A percentile compares a stretch with the other conserved stretches of the same genome.
Conservation (phyloP, 1,140 invertebrate genomes). For the Habropoda laboriosa region DNA sequence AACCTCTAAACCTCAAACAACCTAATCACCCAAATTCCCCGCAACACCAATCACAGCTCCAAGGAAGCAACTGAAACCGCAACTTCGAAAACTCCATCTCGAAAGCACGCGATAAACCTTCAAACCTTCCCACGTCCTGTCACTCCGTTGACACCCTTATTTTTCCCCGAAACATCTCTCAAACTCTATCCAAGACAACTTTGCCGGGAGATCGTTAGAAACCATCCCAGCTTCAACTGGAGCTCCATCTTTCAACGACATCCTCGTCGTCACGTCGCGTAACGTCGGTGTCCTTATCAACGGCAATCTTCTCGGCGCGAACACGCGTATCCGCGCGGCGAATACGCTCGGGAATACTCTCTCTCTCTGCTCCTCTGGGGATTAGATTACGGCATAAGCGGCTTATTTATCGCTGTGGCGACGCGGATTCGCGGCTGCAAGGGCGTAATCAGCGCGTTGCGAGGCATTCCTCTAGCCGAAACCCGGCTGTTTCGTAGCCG, state of each 20-base stretch:
- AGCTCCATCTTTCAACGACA: background rate
- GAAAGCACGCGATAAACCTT: no score
- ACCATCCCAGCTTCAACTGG: background rate
- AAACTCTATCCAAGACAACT: background rate
- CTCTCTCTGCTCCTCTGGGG: background rate
- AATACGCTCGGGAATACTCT: background rate
- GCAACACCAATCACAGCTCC: no score
- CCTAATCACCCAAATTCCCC: no score
- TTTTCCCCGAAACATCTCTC: background rate
- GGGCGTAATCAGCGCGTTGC: constrained; percentile 44
- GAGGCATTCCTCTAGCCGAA: constrained; percentile 15
- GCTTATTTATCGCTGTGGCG: constrained; percentile 64
- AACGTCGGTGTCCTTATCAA: constrained; percentile 39
- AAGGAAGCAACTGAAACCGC: no score
- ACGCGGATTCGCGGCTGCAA: constrained; percentile 27
- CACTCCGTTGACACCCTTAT: no score
- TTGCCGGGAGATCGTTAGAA: background rate
- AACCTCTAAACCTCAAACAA: no score
- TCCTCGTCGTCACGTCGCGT: no score
- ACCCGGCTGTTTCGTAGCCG: background rate
- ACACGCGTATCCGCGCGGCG: constrained; percentile 31
- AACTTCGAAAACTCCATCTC: no score
- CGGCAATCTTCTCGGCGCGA: constrained; percentile 44
- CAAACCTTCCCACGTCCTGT: no score
- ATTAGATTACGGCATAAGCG: constrained; percentile 67